phyloP scores from a whole-genome alignment of 2,113 vertebrate genomes.

The Ia io region DNA sequence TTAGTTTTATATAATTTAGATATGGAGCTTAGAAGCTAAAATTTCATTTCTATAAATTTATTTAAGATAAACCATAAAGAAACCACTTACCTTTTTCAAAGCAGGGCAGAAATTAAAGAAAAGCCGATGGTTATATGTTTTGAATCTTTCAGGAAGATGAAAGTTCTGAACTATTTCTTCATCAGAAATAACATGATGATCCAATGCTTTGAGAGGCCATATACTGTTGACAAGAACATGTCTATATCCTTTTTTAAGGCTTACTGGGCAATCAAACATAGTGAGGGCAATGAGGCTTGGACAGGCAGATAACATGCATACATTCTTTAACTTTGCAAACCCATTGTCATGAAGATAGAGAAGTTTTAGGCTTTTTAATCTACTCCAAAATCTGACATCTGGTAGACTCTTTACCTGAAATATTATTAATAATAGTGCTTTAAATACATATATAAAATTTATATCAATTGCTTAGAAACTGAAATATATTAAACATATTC shows the following conservation, averaged over 20 bases:
- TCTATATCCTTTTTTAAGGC: constrained; percentile 80
- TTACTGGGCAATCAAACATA: constrained; percentile 81
- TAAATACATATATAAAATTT: neutral
- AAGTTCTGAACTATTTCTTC: constrained; percentile 82
- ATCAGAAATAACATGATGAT: constrained; percentile 81
- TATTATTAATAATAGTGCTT: constrained; percentile 49
- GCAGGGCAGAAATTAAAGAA: constrained; percentile 68
- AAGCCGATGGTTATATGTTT: constrained; percentile 61
- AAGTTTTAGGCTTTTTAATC: constrained; percentile 75
- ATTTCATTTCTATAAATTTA: neutral
- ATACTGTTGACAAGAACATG: constrained; percentile 79
- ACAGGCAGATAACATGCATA: constrained; percentile 77
- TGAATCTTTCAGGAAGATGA: constrained; percentile 75
- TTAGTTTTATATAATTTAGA: neutral
- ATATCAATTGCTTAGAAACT: neutral
- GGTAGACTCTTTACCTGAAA: constrained; percentile 80
- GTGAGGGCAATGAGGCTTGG: constrained; percentile 76
- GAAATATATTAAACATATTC: constrained; percentile 16
- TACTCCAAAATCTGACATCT: constrained; percentile 77
- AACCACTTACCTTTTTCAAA: constrained; percentile 62
- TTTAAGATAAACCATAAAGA: neutral
- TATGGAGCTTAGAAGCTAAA: neutral
- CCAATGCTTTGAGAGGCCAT: constrained; percentile 80
- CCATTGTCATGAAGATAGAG: constrained; percentile 82
- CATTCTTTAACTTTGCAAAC: constrained; percentile 69